Evolutionary conservation across 2,797 vertebrate genomes (phyloP).

Genomic region (Valencia hispanica): DNA sequence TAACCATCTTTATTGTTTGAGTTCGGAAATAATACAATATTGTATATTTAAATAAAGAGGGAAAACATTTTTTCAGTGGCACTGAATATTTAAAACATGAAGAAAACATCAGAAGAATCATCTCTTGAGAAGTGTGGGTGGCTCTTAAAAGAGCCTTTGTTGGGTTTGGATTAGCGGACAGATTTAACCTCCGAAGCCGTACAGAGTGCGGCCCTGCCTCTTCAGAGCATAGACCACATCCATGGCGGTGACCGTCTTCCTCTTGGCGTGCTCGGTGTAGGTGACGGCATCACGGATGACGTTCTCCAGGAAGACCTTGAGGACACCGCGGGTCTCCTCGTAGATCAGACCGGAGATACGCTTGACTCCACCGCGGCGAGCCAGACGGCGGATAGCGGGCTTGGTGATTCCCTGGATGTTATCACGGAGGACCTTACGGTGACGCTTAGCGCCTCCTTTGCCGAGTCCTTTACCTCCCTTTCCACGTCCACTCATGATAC

Average conservation of each 20-base stretch:
- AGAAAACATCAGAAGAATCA: too few species aligned
- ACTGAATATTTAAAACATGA: too few species aligned
- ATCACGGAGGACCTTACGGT: background rate
- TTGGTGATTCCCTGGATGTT: background rate
- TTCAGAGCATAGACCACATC: slow-evolving; percentile 22
- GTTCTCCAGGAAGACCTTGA: slow-evolving; percentile 51
- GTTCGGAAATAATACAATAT: too few species aligned
- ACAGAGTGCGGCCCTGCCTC: slow-evolving; percentile 15
- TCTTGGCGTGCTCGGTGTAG: slow-evolving; percentile 21
- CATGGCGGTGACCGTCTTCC: slow-evolving; percentile 25
- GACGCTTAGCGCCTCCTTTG: background rate
- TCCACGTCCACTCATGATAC: too few species aligned
- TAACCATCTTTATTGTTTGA: too few species aligned
- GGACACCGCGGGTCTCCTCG: slow-evolving; percentile 30
- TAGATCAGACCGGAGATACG: background rate
- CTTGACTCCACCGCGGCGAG: background rate
- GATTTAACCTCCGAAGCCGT: background rate
- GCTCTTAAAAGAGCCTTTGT: too few species aligned
- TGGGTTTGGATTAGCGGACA: too few species aligned
- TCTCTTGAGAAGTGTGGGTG: too few species aligned
- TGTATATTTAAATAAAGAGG: too few species aligned
- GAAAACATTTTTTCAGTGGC: too few species aligned
- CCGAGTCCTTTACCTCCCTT: too few species aligned
- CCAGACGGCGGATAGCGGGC: background rate
- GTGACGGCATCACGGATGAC: slow-evolving; percentile 29